Evolutionary conservation across 2,888 invertebrate genomes (phyloP).

Genomic region (Rosalia funebris): DNA sequence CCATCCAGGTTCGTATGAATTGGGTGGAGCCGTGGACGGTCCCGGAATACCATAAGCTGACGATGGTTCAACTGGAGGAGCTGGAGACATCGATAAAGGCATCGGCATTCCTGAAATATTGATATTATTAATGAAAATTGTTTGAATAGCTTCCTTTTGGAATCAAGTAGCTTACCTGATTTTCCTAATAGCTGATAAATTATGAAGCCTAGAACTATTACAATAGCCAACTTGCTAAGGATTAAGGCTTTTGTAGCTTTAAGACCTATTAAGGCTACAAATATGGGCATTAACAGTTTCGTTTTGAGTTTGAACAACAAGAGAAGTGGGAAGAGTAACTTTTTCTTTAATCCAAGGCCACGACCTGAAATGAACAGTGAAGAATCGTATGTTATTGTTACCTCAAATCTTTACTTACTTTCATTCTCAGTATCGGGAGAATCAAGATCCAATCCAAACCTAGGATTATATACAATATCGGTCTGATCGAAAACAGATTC

Average conservation of each 20-base stretch:
- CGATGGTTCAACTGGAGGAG: constrained; percentile 68
- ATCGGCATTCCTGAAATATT: constrained; percentile 63
- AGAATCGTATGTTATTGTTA: background rate
- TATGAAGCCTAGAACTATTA: constrained; percentile 83
- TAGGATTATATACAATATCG: constrained; percentile 74
- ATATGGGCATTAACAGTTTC: constrained; percentile 85
- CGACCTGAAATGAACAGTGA: constrained; percentile 68
- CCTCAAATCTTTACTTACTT: constrained; percentile 65
- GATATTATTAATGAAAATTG: too few relatives aligned
- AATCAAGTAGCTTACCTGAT: constrained; percentile 68
- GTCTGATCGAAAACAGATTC: constrained; percentile 76
- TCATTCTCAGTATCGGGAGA: constrained; percentile 66
- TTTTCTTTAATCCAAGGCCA: constrained; percentile 81
- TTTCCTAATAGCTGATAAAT: constrained; percentile 82
- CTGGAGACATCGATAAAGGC: constrained; percentile 71
- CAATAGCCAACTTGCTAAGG: constrained; percentile 84
- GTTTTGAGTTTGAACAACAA: constrained; percentile 84
- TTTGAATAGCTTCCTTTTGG: background rate
- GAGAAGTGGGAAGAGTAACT: constrained; percentile 81
- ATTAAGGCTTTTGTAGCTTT: constrained; percentile 87
- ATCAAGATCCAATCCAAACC: constrained; percentile 73
- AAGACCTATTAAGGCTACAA: constrained; percentile 80
- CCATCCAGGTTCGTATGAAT: constrained; percentile 79
- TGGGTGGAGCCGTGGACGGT: constrained; percentile 70
- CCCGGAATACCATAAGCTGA: constrained; percentile 77